A percentile compares a stretch with the other conserved stretches of the same genome.
Evolutionary conservation across 2,797 vertebrate species (phyloP).

Genomic region (Balearica regulorum): DNA sequence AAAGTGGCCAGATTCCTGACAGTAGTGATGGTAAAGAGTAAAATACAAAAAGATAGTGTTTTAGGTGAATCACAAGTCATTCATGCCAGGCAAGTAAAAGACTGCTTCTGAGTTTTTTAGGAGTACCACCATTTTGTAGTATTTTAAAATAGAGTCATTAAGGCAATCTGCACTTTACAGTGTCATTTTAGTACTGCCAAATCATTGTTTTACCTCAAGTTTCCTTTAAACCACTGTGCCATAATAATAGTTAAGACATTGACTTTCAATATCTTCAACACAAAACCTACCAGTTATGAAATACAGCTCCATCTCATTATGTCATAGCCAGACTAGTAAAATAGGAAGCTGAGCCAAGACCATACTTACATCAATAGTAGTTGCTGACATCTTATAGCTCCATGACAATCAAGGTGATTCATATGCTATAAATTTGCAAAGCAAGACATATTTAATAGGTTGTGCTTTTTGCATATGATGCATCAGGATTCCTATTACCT

Average conservation of each 20-base stretch:
- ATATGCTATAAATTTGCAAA: not conserved
- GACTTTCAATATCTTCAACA: not conserved
- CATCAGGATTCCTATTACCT: not conserved
- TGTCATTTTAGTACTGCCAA: not conserved
- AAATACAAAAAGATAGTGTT: not conserved
- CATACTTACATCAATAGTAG: not conserved
- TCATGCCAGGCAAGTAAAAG: not conserved
- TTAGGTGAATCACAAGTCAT: not conserved
- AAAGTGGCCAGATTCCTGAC: not conserved
- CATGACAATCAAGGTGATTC: not conserved
- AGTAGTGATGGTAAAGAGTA: not conserved
- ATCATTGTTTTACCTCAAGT: not conserved
- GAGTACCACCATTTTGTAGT: not conserved
- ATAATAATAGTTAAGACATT: not conserved
- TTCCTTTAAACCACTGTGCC: not conserved
- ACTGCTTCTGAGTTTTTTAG: not conserved
- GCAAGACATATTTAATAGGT: not conserved
- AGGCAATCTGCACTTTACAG: not conserved
- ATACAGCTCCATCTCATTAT: not conserved
- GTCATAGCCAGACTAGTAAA: not conserved
- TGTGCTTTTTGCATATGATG: not conserved
- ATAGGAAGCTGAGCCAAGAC: not conserved
- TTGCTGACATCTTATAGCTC: not conserved
- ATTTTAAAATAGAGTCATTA: not conserved
- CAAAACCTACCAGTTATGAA: not conserved